Evolutionary conservation across 2,888 invertebrate species (phyloP).

Genomic region (Papilio demoleus): DNA sequence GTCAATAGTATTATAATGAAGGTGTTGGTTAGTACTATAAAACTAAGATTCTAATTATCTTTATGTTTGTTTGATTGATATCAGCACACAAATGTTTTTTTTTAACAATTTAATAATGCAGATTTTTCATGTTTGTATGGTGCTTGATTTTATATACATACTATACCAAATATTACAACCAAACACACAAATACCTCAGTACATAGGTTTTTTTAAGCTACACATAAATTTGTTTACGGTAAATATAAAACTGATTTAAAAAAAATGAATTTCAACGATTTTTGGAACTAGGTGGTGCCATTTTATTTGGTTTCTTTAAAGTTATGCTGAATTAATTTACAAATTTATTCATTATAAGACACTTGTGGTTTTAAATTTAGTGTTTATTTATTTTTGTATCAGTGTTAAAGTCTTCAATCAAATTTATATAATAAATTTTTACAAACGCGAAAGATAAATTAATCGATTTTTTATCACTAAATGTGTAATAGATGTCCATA

Average conservation of each 20-base stretch:
- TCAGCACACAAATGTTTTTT: background rate
- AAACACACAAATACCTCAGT: conserved; percentile 28
- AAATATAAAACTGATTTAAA: too few species aligned
- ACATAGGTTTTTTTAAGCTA: conserved; percentile 5
- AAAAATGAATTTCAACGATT: background rate
- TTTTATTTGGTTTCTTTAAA: background rate
- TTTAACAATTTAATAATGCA: background rate
- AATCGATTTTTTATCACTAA: background rate
- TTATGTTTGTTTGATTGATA: background rate
- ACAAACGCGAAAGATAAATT: background rate
- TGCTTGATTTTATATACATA: conserved; percentile 33
- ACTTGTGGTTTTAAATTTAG: background rate
- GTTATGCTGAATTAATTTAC: background rate
- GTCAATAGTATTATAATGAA: conserved; percentile 5
- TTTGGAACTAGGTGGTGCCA: background rate
- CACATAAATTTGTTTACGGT: background rate
- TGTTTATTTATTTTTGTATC: background rate
- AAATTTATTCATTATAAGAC: background rate
- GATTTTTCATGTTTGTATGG: background rate
- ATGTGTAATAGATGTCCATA: background rate
- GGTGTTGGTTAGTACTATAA: conserved; percentile 16
- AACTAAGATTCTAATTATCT: background rate
- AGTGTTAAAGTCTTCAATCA: background rate
- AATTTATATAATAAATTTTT: background rate
- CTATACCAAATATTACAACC: conserved; percentile 43